Percentiles rank a stretch among this genome's conserved stretches.
These are phyloP conservation scores for Sicus ferrugineus DNA, from an alignment of 2,888 invertebrate species.

Conservation along the genomic window DNA sequence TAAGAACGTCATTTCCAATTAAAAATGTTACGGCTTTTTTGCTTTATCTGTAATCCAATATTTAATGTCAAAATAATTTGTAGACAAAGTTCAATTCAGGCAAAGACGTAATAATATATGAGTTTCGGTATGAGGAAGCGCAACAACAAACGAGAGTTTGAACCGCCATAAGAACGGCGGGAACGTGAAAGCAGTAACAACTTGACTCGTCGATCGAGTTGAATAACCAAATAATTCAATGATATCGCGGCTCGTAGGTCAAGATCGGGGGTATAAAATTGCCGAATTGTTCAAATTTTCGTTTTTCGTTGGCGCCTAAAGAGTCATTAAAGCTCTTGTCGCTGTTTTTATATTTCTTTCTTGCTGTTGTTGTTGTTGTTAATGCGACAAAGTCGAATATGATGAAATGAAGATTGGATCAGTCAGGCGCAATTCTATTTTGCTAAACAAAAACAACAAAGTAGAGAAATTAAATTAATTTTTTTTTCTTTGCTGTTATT, in stretches of 20 bases:
- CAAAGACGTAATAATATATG: background rate
- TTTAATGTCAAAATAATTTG: conserved; percentile 30
- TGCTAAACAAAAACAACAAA: too few species aligned
- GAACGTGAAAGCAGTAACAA: background rate
- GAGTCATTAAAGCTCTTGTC: background rate
- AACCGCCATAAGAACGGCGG: background rate
- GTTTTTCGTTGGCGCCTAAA: conserved; percentile 13
- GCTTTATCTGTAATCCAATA: background rate
- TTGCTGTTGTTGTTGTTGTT: background rate
- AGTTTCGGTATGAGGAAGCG: conserved; percentile 17
- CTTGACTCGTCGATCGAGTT: conserved; percentile 41
- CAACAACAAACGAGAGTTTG: background rate
- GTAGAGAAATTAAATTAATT: too few species aligned
- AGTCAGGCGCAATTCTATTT: too few species aligned
- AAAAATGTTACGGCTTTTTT: background rate
- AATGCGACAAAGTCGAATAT: too few species aligned
- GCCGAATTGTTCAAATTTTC: conserved; percentile 12
- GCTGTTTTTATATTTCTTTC: background rate
- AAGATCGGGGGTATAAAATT: conserved; percentile 47
- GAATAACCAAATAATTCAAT: conserved; percentile 53
- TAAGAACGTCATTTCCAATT: background rate
- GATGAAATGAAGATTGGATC: too few species aligned
- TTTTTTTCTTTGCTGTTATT: too few species aligned
- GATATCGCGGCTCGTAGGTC: conserved; percentile 51
- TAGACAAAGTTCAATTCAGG: conserved; percentile 11